Percentiles rank a stretch among this genome's conserved stretches.
These are phyloP conservation scores for Camelus dromedarius DNA, from an alignment of 2,113 vertebrate genomes.

Conservation along the genomic window DNA sequence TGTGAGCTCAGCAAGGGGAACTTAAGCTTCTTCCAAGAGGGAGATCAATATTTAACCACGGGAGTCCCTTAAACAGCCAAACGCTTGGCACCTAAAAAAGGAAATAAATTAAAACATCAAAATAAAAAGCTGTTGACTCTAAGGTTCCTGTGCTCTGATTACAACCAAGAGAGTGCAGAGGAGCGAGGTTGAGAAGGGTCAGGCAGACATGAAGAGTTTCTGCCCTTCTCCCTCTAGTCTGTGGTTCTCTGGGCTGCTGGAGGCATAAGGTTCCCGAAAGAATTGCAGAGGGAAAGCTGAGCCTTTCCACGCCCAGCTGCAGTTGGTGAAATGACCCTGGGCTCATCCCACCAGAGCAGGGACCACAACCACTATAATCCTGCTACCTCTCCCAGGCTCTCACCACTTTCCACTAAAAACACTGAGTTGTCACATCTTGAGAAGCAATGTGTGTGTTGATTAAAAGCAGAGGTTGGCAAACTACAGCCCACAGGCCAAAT, in stretches of 20 bases:
- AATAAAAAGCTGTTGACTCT: constrained; percentile 59
- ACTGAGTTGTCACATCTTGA: not conserved
- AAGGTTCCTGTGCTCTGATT: constrained; percentile 20
- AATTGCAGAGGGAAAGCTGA: not conserved
- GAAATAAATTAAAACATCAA: constrained; percentile 45
- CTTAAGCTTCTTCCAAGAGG: constrained; percentile 77
- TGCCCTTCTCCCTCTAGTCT: not conserved
- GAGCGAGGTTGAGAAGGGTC: constrained; percentile 9
- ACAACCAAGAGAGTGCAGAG: not conserved
- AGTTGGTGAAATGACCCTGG: not conserved
- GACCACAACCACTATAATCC: not conserved
- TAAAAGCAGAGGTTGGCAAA: constrained; percentile 17
- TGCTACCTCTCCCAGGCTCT: not conserved
- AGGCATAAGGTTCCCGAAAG: not conserved
- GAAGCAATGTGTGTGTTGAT: not conserved
- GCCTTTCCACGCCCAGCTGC: not conserved
- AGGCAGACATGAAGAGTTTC: not conserved
- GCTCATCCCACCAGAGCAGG: not conserved
- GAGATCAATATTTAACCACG: constrained; percentile 87
- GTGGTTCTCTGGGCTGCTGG: not conserved
- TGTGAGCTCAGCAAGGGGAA: constrained; percentile 75
- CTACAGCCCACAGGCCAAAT: not conserved
- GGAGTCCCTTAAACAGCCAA: constrained; percentile 82
- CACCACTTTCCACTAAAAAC: not conserved
- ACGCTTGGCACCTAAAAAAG: constrained; percentile 70